A percentile compares a stretch with the other conserved stretches of the same genome.
Conservation (phyloP, 2,797 vertebrate genomes). For the Danio jaintianensis region DNA sequence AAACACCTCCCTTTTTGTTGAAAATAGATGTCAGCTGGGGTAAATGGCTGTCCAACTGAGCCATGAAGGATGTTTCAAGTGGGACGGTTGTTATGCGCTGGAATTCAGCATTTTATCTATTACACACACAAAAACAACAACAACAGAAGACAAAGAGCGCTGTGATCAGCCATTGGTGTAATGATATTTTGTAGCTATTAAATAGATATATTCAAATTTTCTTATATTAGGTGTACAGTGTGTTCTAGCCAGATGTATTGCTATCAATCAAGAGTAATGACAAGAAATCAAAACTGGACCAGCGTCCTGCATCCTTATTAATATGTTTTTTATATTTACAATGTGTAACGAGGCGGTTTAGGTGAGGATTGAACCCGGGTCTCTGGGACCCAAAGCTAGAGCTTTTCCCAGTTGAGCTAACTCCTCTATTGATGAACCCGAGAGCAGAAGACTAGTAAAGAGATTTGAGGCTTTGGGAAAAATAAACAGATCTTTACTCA, state of each 20-base stretch:
- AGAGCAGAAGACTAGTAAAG: too few species aligned
- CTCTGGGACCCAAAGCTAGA: too few species aligned
- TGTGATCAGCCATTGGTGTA: neutral
- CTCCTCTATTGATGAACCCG: too few species aligned
- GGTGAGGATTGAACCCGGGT: too few species aligned
- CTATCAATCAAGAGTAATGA: slow-evolving; percentile 5
- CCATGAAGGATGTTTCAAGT: slow-evolving; percentile 53
- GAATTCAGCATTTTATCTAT: slow-evolving; percentile 34
- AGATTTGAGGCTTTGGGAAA: too few species aligned
- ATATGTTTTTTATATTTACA: slow-evolving; percentile 14
- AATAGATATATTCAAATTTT: slow-evolving; percentile 11
- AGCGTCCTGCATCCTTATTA: slow-evolving; percentile 1
- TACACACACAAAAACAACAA: slow-evolving; percentile 25
- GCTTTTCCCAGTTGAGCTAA: too few species aligned
- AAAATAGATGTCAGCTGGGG: slow-evolving; percentile 46
- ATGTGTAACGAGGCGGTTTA: too few species aligned
- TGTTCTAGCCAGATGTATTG: neutral
- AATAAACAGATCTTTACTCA: too few species aligned
- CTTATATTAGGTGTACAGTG: neutral
- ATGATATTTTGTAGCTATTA: slow-evolving; percentile 12
- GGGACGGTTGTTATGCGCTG: slow-evolving; percentile 35
- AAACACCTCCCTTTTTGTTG: slow-evolving; percentile 44
- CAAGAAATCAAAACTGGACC: slow-evolving; percentile 20
- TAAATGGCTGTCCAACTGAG: slow-evolving; percentile 37
- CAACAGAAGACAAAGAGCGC: neutral